These are phyloP conservation scores for Alligator sinensis DNA, from an alignment of 2,113 vertebrate genomes.

Conservation along the genomic window DNA sequence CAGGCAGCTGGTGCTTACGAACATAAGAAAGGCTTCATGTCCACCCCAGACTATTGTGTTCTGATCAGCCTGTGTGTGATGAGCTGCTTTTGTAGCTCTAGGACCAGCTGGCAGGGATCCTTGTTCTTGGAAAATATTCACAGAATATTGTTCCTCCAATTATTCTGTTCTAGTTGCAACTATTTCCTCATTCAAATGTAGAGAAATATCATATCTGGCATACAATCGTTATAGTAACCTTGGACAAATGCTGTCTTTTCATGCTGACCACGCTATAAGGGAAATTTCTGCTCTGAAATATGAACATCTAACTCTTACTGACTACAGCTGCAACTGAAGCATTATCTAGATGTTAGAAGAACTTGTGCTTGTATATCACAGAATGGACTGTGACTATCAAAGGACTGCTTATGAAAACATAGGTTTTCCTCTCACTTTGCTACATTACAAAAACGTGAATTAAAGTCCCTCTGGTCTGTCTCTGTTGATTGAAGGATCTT, in stretches of 20 bases:
- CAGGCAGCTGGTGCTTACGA: background rate
- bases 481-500: background rate
- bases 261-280: background rate
- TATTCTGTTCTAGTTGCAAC: background rate
- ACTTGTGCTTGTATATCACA: background rate
- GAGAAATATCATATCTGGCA: background rate
- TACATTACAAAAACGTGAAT: background rate
- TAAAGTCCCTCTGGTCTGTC: background rate
- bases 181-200: background rate
- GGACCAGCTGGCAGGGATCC: background rate
- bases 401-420: background rate
- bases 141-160: background rate
- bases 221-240: background rate
- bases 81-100: background rate
- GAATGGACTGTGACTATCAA: background rate
- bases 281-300: background rate
- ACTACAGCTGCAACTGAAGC: background rate
- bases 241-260: background rate
- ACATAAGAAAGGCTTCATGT: background rate
- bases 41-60: background rate
- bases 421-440: background rate
- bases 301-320: background rate
- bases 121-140: constrained; percentile 25
- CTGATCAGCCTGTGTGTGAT: background rate
- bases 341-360: background rate